These are phyloP conservation scores for Craterocephalus amniculus DNA, from an alignment of 2,797 vertebrate species.

Conservation along the genomic window DNA sequence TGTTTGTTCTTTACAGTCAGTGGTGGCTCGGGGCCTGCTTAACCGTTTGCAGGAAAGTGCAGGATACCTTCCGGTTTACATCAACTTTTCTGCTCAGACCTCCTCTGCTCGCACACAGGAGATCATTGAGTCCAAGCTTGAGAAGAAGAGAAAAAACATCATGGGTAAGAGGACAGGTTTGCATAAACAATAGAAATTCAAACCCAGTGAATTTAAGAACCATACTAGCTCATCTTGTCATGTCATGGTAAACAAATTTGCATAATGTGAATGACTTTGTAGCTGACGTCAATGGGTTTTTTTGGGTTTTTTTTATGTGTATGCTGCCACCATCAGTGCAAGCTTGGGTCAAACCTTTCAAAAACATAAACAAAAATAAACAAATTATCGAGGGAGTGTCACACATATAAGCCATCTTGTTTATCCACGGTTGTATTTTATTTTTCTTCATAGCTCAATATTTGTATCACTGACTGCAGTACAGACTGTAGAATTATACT, in stretches of 20 bases:
- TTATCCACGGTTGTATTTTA: neutral
- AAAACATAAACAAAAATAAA: neutral
- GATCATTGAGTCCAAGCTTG: conserved; percentile 90
- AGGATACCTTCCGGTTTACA: conserved; percentile 85
- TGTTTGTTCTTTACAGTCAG: conserved; percentile 73
- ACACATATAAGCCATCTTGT: neutral
- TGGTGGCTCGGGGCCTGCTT: conserved; percentile 86
- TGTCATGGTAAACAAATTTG: neutral
- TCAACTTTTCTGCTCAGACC: conserved; percentile 90
- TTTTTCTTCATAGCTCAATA: neutral
- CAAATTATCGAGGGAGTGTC: neutral
- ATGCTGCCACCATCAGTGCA: neutral
- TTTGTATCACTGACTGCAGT: neutral
- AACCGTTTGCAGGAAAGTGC: conserved; percentile 84
- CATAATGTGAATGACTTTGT: neutral
- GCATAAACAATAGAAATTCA: neutral
- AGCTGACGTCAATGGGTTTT: neutral
- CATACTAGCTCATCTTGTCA: neutral
- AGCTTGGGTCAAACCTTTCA: neutral
- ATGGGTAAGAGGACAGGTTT: conserved; percentile 70
- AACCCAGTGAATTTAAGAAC: neutral
- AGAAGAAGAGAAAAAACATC: conserved; percentile 89
- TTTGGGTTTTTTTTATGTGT: neutral
- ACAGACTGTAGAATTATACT: neutral
- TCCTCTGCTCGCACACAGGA: conserved; percentile 88